Conservation (phyloP, 2,113 vertebrate genomes). For the Salvelinus sp. region DNA sequence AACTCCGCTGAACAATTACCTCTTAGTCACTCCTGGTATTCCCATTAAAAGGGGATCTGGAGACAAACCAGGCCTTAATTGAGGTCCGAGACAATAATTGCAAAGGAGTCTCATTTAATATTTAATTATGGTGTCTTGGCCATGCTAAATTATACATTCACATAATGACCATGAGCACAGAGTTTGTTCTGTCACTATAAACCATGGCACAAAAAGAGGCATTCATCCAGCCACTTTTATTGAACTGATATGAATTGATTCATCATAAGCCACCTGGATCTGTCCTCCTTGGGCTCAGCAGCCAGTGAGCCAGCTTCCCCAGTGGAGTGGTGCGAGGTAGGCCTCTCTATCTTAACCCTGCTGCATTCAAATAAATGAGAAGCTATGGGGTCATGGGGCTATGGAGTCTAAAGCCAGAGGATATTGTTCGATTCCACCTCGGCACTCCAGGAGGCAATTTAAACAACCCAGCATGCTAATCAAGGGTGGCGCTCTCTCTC, state of each 20-base stretch:
- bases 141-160: conserved; percentile 56
- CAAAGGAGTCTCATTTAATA: conserved; percentile 52
- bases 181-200: conserved; percentile 49
- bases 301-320: conserved; percentile 50
- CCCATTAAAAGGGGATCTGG: conserved; percentile 53
- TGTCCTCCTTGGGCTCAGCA: conserved; percentile 50
- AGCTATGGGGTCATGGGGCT: conserved; percentile 61
- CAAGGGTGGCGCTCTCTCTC: conserved; percentile 47
- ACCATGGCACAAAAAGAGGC: conserved; percentile 49
- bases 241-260: conserved; percentile 73
- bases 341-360: conserved; percentile 48
- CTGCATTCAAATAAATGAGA: conserved; percentile 76
- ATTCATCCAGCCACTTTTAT: conserved; percentile 55
- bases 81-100: conserved; percentile 49
- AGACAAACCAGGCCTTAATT: conserved; percentile 56
- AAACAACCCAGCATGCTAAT: conserved; percentile 73
- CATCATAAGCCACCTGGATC: conserved; percentile 59
- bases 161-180: conserved; percentile 63
- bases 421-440: conserved; percentile 74
- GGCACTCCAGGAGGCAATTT: conserved; percentile 72
- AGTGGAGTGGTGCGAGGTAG: conserved; percentile 51
- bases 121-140: conserved; percentile 53
- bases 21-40: conserved; percentile 36
- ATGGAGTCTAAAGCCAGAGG: conserved; percentile 61
- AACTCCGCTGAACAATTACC: conserved; percentile 55